Base-by-base conservation (phyloP, 2,797 vertebrate species). In the Rachycentron canadum region DNA sequence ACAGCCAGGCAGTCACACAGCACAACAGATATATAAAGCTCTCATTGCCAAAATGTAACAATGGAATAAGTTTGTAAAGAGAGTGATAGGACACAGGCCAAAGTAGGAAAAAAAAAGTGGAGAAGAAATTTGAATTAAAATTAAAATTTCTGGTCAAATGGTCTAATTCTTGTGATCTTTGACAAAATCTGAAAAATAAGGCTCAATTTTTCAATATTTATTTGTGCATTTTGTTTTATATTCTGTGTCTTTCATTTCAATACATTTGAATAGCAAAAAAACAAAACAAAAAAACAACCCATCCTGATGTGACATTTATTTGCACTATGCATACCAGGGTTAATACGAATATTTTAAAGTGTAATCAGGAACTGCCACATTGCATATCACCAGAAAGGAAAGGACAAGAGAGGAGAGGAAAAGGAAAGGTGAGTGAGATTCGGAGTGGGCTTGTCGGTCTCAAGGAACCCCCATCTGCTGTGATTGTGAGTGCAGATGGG, bases 401-500 rank as follows among this genome's bases (percentile, higher is more conserved):
- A 68, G 58, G 28, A 45, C 70, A 73, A 70, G 34, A 55, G 13
- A 43, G 71, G 36, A 62, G 40, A 26, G 40, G 43, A 28, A 32
- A 26, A n/a, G n/a, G n/a, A n/a, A n/a, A n/a, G 53, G 55, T 52
- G 63, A 68, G 45, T 65, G 66, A 55, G 23, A 61, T n/a, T 38
- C 11, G 13, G 68, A 32, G 52, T 67, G 70, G 67, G 72, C 65
- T 65, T 66, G 69, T 71, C 68, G 36, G 90, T 86, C 71, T 89
- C 84, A 91, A 81, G 77, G 78, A 91, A 85, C 62, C n/a, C 74
- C 73, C 61, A 80, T 86, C 81, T 82, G 86, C 67, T 67, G 58
- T 81, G 91, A 77, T 64, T 13, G 66, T 85, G 88, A 50, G 47
- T 84, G 82, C 40, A 85, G 86, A 79, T 87, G 68, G 86, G 91